Conservation (phyloP, 2,113 vertebrate genomes). For the Hiodon tergisus region DNA sequence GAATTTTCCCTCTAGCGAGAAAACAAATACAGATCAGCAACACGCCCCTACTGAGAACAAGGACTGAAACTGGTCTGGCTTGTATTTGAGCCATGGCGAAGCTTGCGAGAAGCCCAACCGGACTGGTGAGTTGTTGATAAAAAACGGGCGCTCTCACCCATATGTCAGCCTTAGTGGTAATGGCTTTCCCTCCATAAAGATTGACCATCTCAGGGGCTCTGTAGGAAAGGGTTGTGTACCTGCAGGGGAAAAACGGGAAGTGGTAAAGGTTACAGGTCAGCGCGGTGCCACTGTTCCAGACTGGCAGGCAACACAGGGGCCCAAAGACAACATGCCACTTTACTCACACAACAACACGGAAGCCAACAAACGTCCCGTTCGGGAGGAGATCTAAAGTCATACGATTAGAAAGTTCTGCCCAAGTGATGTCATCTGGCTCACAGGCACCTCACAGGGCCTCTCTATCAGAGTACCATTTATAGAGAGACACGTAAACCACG, state of each 20-base stretch:
- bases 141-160: slow-evolving; percentile 72
- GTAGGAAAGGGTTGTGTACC: slow-evolving; percentile 95
- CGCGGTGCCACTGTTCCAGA: not conserved
- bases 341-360: too few species aligned
- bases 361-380: too few species aligned
- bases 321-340: too few species aligned
- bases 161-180: slow-evolving; percentile 98
- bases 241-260: slow-evolving; percentile 41
- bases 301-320: not conserved
- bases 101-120: slow-evolving; percentile 37
- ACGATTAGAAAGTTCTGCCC: not conserved
- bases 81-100: not conserved
- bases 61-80: slow-evolving; percentile 25
- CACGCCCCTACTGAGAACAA: not conserved
- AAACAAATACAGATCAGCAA: not conserved
- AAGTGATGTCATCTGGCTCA: not conserved
- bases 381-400: not conserved
- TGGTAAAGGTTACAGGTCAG: not conserved
- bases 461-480: too few species aligned
- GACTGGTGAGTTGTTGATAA: slow-evolving; percentile 24
- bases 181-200: slow-evolving; percentile 88
- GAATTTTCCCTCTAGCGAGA: too few species aligned
- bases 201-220: slow-evolving; percentile 98
- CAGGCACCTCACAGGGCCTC: too few species aligned
- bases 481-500: too few species aligned